Conservation (phyloP, 2,113 vertebrate species). For the Lichenostomus cassidix region DNA sequence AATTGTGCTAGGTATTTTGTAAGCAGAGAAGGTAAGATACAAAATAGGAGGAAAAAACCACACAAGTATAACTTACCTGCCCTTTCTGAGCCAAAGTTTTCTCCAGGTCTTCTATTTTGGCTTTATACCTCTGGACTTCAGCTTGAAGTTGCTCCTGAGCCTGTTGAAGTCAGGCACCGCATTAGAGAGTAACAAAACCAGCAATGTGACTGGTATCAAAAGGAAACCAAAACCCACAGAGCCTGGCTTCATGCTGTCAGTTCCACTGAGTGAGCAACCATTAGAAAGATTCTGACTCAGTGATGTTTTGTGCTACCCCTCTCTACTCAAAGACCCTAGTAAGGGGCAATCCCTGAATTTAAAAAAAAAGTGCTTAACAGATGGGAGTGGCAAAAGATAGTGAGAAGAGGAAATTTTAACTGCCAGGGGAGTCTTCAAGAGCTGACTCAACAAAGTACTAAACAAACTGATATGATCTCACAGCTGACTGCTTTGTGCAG, state of each 20-base stretch:
- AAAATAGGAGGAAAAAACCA: not conserved
- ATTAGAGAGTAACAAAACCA: not conserved
- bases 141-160: constrained; percentile 93
- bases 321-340: not conserved
- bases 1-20: not conserved
- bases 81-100: constrained; percentile 90
- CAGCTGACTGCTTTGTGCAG: not conserved
- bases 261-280: not conserved
- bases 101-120: constrained; percentile 97
- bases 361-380: not conserved
- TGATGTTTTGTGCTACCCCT: not conserved
- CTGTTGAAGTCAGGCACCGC: constrained; percentile 70
- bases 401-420: not conserved
- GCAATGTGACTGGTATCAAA: not conserved
- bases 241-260: not conserved
- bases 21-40: not conserved
- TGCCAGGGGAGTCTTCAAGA: not conserved
- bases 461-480: not conserved
- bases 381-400: not conserved
- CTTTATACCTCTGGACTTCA: constrained; percentile 91
- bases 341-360: not conserved
- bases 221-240: not conserved
- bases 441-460: not conserved
- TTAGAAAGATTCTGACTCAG: not conserved
- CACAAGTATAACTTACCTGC: constrained; percentile 79